These are phyloP conservation scores for Ornithoptera alexandrae DNA, from an alignment of 2,888 invertebrate species.

Conservation along the genomic window DNA sequence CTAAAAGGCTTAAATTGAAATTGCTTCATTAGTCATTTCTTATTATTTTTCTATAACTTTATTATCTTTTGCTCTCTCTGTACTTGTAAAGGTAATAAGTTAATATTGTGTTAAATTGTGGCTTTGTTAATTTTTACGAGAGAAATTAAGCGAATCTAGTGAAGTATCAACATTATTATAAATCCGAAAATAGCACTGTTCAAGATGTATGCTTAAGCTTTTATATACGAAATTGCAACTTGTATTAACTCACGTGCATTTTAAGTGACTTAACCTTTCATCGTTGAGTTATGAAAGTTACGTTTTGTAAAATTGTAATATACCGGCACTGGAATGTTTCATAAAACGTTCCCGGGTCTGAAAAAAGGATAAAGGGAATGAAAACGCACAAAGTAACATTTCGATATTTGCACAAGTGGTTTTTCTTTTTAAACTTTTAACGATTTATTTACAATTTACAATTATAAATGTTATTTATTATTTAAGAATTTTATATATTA, in stretches of 20 bases:
- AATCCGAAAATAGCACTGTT: slow-evolving; percentile 7
- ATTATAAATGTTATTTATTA: not conserved
- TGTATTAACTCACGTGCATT: not conserved
- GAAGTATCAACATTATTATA: slow-evolving; percentile 1
- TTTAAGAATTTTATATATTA: not conserved
- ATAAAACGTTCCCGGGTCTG: slow-evolving; percentile 6
- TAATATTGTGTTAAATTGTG: no score
- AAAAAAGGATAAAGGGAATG: not conserved
- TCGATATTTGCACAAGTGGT: not conserved
- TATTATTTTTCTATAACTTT: no score
- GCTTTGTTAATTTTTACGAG: no score
- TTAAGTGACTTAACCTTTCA: slow-evolving; percentile 4
- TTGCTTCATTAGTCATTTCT: no score
- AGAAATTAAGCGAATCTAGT: not conserved
- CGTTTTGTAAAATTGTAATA: slow-evolving; percentile 15
- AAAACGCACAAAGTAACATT: not conserved
- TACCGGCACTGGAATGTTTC: slow-evolving; percentile 10
- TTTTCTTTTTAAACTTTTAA: not conserved
- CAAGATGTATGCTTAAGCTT: slow-evolving; percentile 6
- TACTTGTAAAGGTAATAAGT: no score
- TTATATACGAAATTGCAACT: slow-evolving; percentile 1
- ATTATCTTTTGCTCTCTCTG: no score
- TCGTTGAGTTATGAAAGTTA: slow-evolving; percentile 12
- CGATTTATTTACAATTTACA: not conserved
- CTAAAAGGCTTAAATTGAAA: no score